A percentile compares a stretch with the other conserved stretches of the same genome.
phyloP scores from a whole-genome alignment of 2,888 invertebrate genomes.

The Heliconius cydno region DNA sequence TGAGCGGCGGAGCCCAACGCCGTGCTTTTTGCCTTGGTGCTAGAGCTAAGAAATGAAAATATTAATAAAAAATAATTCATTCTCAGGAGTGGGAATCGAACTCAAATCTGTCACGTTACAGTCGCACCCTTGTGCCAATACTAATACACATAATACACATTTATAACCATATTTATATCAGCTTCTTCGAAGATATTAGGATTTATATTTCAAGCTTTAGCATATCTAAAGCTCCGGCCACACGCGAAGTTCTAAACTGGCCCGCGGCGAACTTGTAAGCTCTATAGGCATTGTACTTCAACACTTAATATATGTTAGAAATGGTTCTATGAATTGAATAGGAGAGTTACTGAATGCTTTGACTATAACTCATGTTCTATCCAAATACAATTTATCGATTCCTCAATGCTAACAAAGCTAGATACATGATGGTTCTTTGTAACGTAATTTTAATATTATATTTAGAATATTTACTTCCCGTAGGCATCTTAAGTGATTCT shows the following conservation, averaged over 20 bases:
- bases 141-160: not conserved
- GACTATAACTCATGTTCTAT: slow-evolving; percentile 10
- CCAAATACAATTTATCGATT: not conserved
- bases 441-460: not conserved
- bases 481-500: not conserved
- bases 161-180: not conserved
- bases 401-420: not conserved
- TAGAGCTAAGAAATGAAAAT: too few species aligned
- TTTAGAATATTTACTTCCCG: not conserved
- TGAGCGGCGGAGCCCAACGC: too few species aligned
- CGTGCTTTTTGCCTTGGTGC: too few species aligned
- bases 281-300: slow-evolving; percentile 69
- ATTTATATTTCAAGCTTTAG: slow-evolving; percentile 30
- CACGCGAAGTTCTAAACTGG: slow-evolving; percentile 59
- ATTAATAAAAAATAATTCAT: too few species aligned
- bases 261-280: slow-evolving; percentile 60
- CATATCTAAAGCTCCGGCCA: slow-evolving; percentile 56
- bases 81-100: too few species aligned
- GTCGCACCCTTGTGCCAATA: too few species aligned
- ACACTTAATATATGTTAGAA: slow-evolving; percentile 59
- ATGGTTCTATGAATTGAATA: slow-evolving; percentile 65
- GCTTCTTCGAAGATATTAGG: not conserved
- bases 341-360: slow-evolving; percentile 9
- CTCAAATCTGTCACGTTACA: too few species aligned
- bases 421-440: not conserved